phyloP scores from a whole-genome alignment of 2,888 invertebrate species.

The Drosophila mulleri region DNA sequence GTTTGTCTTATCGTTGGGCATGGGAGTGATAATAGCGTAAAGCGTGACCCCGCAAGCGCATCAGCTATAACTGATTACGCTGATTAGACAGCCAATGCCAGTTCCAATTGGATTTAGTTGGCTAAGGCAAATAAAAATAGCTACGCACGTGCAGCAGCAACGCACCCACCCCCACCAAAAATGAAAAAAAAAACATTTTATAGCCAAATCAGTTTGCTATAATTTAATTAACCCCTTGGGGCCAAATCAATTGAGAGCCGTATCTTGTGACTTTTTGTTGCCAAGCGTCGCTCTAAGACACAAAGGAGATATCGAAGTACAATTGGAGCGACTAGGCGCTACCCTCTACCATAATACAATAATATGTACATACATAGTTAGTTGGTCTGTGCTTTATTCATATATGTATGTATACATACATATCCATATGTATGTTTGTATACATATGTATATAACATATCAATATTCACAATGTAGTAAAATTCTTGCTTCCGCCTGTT shows the following conservation, averaged over 20 bases:
- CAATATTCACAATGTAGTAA: background rate
- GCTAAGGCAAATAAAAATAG: constrained; percentile 5
- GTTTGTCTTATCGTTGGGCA: constrained; percentile 25
- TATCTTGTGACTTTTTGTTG: constrained; percentile 49
- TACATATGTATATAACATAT: background rate
- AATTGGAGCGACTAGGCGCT: background rate
- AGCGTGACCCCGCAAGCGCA: constrained; percentile 48
- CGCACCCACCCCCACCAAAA: background rate
- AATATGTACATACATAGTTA: too few species aligned
- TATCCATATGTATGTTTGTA: too few species aligned
- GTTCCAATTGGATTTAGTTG: constrained; percentile 5
- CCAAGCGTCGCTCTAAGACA: constrained; percentile 47
- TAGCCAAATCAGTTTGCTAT: constrained; percentile 68
- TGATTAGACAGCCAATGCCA: constrained; percentile 22
- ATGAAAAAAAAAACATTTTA: background rate
- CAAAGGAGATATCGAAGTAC: background rate
- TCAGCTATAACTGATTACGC: constrained; percentile 47
- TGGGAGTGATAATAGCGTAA: constrained; percentile 35
- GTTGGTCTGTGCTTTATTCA: background rate
- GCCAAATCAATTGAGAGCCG: constrained; percentile 71
- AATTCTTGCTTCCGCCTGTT: background rate
- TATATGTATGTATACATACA: too few species aligned
- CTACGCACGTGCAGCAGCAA: constrained; percentile 45
- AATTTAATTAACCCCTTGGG: constrained; percentile 81
- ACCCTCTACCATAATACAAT: constrained; percentile 3